Percentiles rank a stretch among this genome's conserved stretches.
Evolutionary conservation across 2,113 vertebrate species (phyloP).

Genomic region (Cygnus atratus): DNA sequence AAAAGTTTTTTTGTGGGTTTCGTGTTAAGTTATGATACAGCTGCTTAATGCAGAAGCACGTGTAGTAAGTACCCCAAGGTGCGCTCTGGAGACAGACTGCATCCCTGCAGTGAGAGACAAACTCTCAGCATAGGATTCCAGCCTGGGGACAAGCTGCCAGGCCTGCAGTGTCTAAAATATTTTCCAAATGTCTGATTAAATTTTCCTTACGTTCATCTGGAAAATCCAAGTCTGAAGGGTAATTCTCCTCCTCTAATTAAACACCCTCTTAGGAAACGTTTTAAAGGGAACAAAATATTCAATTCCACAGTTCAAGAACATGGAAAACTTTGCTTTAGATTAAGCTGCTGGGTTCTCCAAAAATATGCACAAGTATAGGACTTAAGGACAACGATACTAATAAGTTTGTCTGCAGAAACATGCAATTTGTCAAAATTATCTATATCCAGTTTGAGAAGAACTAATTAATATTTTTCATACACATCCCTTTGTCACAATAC

Average conservation of each 20-base stretch:
- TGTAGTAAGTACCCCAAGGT: fast-evolving
- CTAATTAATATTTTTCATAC: background rate
- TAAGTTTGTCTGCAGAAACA: background rate
- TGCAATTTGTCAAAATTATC: background rate
- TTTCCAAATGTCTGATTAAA: background rate
- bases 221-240: background rate
- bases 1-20: background rate
- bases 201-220: background rate
- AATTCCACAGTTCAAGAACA: background rate
- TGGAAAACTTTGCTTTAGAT: background rate
- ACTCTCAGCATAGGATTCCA: background rate
- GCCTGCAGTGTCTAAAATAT: fast-evolving
- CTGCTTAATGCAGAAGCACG: background rate
- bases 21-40: background rate
- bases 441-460: background rate
- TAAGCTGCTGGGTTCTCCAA: background rate
- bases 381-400: background rate
- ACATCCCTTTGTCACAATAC: background rate
- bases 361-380: background rate
- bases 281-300: background rate
- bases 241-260: background rate
- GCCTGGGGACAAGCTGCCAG: background rate
- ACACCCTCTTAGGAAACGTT: fast-evolving
- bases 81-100: fast-evolving
- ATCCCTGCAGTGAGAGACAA: fast-evolving